A percentile compares a stretch with the other conserved stretches of the same genome.
Conservation (phyloP, 2,113 vertebrate species). For the Pitta sordida region DNA sequence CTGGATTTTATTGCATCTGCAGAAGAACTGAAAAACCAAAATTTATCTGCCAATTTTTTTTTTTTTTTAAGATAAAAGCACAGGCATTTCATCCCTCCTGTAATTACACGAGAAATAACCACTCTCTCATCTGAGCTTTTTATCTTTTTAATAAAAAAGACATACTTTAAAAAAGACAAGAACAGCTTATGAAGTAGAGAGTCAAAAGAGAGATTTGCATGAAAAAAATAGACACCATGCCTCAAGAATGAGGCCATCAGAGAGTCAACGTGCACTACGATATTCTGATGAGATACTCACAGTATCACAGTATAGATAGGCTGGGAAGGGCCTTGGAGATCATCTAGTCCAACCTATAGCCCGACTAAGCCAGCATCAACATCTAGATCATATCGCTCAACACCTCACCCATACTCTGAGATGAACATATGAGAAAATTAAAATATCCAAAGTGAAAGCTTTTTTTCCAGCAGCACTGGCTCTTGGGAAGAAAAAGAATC, state of each 20-base stretch:
- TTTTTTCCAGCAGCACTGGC: not conserved
- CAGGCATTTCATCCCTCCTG: not conserved
- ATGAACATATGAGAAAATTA: not conserved
- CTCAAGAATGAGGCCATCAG: not conserved
- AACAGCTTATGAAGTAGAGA: not conserved
- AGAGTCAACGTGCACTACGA: not conserved
- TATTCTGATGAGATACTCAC: not conserved
- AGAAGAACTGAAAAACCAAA: not conserved
- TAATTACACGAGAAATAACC: conserved; percentile 24
- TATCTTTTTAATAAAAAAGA: conserved; percentile 30
- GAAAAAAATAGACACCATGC: accelerated
- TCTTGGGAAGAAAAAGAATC: not conserved
- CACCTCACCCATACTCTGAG: too few species aligned
- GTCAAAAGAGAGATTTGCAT: not conserved
- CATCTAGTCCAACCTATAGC: too few species aligned
- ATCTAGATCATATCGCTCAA: too few species aligned
- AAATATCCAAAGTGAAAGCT: not conserved
- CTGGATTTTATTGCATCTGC: not conserved
- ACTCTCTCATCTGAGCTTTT: not conserved
- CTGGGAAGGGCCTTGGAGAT: too few species aligned
- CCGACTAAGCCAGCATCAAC: too few species aligned
- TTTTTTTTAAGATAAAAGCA: conserved; percentile 32
- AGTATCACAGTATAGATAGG: too few species aligned
- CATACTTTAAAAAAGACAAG: not conserved
- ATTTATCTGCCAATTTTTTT: not conserved